Conservation (phyloP, 2,888 invertebrate species). For the Nebria brevicollis region DNA sequence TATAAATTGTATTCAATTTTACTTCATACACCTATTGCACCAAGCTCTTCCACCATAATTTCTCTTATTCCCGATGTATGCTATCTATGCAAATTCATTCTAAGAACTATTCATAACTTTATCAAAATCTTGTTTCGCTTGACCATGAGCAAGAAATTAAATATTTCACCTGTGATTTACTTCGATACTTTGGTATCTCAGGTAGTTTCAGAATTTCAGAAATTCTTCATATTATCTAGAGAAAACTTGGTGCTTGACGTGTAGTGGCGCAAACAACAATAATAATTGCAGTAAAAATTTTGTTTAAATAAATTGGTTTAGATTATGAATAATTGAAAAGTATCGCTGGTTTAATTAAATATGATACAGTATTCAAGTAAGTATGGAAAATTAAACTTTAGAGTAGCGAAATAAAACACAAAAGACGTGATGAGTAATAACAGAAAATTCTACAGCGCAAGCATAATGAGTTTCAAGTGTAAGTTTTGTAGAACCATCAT, state of each 20-base stretch:
- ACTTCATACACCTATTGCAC: neutral
- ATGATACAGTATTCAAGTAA: neutral
- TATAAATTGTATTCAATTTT: neutral
- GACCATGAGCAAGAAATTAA: too few relatives aligned
- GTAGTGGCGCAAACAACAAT: too few relatives aligned
- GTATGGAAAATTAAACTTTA: neutral
- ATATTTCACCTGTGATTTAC: too few relatives aligned
- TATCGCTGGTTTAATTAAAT: neutral
- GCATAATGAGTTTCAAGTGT: neutral
- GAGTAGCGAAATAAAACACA: neutral
- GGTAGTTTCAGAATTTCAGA: too few relatives aligned
- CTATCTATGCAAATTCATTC: neutral
- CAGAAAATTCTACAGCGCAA: neutral
- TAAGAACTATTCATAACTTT: neutral
- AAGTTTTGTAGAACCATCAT: neutral
- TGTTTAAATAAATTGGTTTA: too few relatives aligned
- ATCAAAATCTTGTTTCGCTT: neutral
- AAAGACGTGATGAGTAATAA: neutral
- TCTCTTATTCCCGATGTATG: neutral
- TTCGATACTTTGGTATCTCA: too few relatives aligned
- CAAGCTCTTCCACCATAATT: neutral
- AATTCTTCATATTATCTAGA: too few relatives aligned
- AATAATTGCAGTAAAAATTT: too few relatives aligned
- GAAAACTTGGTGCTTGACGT: too few relatives aligned
- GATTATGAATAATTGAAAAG: neutral